Conservation (phyloP, 2,113 vertebrate species). For the Phylloscopus trochilus region DNA sequence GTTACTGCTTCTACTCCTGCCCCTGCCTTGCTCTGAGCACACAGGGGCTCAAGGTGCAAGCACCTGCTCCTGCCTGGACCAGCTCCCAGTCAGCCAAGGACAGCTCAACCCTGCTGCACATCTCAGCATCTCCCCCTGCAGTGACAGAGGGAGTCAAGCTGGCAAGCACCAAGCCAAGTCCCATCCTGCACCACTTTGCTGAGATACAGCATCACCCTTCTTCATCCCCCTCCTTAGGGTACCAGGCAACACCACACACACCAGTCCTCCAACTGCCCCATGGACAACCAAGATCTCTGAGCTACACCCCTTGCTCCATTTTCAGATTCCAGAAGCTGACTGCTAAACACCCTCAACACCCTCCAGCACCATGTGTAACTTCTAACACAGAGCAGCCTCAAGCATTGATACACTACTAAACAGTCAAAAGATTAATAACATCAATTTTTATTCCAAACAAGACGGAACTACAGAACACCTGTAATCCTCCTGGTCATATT, state of each 20-base stretch:
- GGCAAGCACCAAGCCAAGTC: rapidly evolving
- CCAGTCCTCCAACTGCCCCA: neutral
- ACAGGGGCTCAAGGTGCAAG: rapidly evolving
- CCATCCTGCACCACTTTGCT: rapidly evolving
- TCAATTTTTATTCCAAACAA: conserved; percentile 47
- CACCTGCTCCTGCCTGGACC: rapidly evolving
- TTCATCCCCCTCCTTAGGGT: neutral
- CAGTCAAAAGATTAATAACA: neutral
- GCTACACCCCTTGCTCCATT: neutral
- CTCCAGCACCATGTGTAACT: neutral
- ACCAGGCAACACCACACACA: neutral
- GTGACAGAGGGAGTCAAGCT: neutral
- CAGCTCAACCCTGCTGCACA: neutral
- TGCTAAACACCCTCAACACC: neutral
- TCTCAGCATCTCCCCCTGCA: neutral
- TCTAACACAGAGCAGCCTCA: neutral
- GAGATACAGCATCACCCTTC: neutral
- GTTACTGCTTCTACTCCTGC: neutral
- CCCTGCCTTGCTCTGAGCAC: neutral
- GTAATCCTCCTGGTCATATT: neutral
- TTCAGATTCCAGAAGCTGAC: neutral
- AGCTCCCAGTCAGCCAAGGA: neutral
- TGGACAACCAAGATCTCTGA: neutral
- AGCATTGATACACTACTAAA: neutral
- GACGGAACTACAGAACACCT: neutral